Conservation (phyloP, 2,888 invertebrate species). For the Cephus nigrinus region DNA sequence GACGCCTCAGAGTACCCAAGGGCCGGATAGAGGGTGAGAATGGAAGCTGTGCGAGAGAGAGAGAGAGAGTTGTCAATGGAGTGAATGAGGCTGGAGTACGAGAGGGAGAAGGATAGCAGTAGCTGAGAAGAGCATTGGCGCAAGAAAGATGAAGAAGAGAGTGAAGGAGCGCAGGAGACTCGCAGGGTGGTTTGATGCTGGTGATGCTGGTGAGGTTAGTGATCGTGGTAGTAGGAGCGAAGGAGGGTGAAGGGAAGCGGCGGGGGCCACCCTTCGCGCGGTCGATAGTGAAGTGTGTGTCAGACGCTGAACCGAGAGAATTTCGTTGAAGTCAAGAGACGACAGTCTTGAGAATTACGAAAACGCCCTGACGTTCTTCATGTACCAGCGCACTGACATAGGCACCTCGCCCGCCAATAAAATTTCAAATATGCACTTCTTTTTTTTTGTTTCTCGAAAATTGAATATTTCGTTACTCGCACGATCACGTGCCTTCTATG, state of each 20-base stretch:
- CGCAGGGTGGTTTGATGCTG: not conserved
- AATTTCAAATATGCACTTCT: too few species aligned
- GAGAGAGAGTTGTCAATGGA: slow-evolving; percentile 2
- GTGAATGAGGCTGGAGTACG: not conserved
- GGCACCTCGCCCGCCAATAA: too few species aligned
- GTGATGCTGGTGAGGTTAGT: too few species aligned
- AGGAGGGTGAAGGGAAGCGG: too few species aligned
- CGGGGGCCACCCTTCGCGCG: slow-evolving; percentile 23
- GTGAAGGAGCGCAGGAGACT: not conserved
- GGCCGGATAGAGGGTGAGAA: not conserved
- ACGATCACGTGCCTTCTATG: too few species aligned
- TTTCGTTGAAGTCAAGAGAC: slow-evolving; percentile 13
- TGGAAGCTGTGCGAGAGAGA: not conserved
- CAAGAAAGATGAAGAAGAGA: not conserved
- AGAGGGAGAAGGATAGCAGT: slow-evolving; percentile 7
- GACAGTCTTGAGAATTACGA: not conserved
- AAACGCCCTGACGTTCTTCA: not conserved
- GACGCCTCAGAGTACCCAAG: slow-evolving; percentile 14
- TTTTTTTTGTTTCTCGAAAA: too few species aligned
- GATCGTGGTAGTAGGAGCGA: too few species aligned
- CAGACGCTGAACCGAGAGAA: slow-evolving; percentile 29
- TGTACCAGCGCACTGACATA: too few species aligned
- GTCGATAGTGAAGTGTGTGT: slow-evolving; percentile 34
- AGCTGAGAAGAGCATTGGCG: not conserved
- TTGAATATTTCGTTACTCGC: too few species aligned